A percentile compares a stretch with the other conserved stretches of the same genome.
These are phyloP conservation scores for Lacanobia wlatinum DNA, from an alignment of 2,888 invertebrate species.

Conservation along the genomic window DNA sequence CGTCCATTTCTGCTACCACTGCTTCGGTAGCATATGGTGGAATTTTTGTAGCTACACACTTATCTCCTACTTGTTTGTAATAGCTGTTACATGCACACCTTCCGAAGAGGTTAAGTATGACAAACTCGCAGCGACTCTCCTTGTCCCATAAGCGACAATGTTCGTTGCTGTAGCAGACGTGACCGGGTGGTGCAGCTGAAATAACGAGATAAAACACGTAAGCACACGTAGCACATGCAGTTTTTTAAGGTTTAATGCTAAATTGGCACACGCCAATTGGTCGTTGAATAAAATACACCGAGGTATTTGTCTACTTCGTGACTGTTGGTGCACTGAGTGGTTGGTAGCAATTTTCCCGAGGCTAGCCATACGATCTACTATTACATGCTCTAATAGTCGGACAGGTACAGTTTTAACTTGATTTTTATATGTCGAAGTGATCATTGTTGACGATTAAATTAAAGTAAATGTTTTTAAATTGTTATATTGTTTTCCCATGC, in stretches of 20 bases:
- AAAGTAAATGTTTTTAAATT: slow-evolving; percentile 63
- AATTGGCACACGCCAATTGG: slow-evolving; percentile 65
- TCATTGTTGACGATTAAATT: slow-evolving; percentile 36
- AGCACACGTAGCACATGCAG: slow-evolving; percentile 50
- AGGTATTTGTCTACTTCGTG: slow-evolving; percentile 71
- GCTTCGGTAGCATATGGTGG: slow-evolving; percentile 82
- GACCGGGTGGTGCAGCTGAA: slow-evolving; percentile 95
- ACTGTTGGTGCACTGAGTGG: slow-evolving; percentile 68
- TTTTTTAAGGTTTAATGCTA: slow-evolving; percentile 51
- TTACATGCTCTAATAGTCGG: slow-evolving; percentile 81
- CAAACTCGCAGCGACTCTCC: slow-evolving; percentile 96
- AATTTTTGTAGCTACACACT: slow-evolving; percentile 89
- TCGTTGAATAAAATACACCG: slow-evolving; percentile 70
- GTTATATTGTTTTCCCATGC: slow-evolving; percentile 66
- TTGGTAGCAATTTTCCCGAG: slow-evolving; percentile 79
- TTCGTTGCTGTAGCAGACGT: slow-evolving; percentile 97
- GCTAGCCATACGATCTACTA: slow-evolving; percentile 76
- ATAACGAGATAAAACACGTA: slow-evolving; percentile 62
- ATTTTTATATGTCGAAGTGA: slow-evolving; percentile 65
- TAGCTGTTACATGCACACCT: slow-evolving; percentile 95
- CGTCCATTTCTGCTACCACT: slow-evolving; percentile 83
- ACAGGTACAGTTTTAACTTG: slow-evolving; percentile 75
- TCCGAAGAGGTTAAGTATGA: slow-evolving; percentile 97
- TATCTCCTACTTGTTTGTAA: slow-evolving; percentile 92
- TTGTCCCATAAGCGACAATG: slow-evolving; percentile 96